Percentiles rank a stretch among this genome's conserved stretches.
phyloP scores from a whole-genome alignment of 2,113 vertebrate species.

The Actinemys pallida region DNA sequence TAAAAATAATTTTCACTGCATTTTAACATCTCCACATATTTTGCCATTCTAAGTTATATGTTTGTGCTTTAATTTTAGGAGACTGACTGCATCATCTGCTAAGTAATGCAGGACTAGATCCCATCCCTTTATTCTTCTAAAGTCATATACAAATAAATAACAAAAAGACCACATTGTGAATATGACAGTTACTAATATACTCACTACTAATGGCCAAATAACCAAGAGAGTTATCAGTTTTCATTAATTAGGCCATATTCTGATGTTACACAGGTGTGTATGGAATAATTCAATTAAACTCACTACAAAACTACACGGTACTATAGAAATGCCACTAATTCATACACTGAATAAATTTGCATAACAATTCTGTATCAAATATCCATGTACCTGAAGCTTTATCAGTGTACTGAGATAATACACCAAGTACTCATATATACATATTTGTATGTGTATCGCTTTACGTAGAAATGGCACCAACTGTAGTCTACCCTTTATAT shows the following conservation, averaged over 20 bases:
- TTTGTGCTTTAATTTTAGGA: rapidly evolving
- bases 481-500: not conserved
- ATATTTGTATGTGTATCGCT: not conserved
- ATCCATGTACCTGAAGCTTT: not conserved
- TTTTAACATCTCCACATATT: rapidly evolving
- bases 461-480: not conserved
- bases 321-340: not conserved
- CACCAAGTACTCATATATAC: not conserved
- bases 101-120: rapidly evolving
- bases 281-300: not conserved
- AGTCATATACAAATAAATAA: rapidly evolving
- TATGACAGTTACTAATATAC: rapidly evolving
- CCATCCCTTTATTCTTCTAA: rapidly evolving
- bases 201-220: not conserved
- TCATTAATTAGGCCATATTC: not conserved
- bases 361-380: not conserved
- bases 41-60: rapidly evolving
- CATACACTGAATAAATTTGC: not conserved
- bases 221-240: rapidly evolving
- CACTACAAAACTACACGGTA: not conserved
- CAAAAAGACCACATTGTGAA: not conserved
- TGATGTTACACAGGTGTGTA: not conserved
- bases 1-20: not conserved
- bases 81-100: not conserved
- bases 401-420: not conserved